phyloP scores from a whole-genome alignment of 1,140 invertebrate species.

The Agrilus planipennis region DNA sequence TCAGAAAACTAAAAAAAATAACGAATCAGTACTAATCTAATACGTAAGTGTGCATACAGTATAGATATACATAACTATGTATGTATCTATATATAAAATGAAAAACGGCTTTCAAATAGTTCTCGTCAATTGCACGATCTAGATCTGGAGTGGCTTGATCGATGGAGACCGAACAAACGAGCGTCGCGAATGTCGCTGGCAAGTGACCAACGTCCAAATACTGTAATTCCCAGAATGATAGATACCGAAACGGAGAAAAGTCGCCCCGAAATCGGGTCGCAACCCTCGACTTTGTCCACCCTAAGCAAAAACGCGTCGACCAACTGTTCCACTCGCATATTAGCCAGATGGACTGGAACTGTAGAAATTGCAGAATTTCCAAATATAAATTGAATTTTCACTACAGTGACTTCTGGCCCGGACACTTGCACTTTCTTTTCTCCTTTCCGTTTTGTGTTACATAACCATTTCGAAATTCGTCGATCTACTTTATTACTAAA shows the following conservation, averaged over 20 bases:
- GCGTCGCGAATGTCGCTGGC: slow-evolving; percentile 19
- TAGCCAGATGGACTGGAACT: slow-evolving; percentile 23
- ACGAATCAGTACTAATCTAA: no score
- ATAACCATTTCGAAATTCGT: no score
- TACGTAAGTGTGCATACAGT: no score
- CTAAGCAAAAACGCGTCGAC: background rate
- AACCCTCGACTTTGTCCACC: background rate
- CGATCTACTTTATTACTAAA: no score
- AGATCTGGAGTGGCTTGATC: no score
- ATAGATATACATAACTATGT: no score
- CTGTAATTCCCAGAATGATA: slow-evolving; percentile 23
- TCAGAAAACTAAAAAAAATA: no score
- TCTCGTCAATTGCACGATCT: no score
- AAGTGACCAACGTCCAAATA: slow-evolving; percentile 26
- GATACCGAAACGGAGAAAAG: slow-evolving; percentile 13
- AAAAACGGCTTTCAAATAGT: no score
- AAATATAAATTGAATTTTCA: slow-evolving; percentile 29
- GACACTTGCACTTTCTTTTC: no score
- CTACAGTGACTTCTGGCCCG: slow-evolving; percentile 19
- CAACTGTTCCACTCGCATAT: slow-evolving; percentile 9
- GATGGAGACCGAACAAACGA: slow-evolving; percentile 21
- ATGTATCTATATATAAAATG: no score
- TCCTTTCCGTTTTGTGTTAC: no score
- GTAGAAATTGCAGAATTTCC: slow-evolving; percentile 25
- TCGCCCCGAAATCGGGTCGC: slow-evolving; percentile 4